Conservation (phyloP, 2,113 vertebrate genomes). For the Heterocephalus glaber region DNA sequence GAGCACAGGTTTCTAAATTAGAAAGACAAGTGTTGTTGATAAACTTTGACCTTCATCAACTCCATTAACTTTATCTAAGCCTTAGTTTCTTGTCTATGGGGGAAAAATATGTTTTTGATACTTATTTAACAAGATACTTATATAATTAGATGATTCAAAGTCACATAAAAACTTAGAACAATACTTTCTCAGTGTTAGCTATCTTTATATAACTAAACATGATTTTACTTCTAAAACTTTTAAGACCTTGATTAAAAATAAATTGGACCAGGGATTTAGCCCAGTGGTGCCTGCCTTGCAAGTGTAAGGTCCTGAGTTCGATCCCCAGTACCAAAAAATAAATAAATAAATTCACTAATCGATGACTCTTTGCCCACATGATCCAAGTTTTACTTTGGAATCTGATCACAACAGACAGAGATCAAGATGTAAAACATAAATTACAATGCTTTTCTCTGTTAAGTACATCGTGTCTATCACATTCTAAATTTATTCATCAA, state of each 20-base stretch:
- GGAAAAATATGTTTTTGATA: neutral
- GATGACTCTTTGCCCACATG: neutral
- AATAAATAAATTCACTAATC: conserved; percentile 1
- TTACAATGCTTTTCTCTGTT: neutral
- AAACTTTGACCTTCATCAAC: neutral
- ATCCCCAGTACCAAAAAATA: no score
- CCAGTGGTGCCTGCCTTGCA: no score
- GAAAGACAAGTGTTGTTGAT: neutral
- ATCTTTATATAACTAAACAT: conserved; percentile 18
- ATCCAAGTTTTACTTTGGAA: conserved; percentile 14
- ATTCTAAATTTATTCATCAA: conserved; percentile 6
- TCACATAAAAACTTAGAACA: neutral
- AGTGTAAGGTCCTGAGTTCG: no score
- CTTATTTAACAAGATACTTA: neutral
- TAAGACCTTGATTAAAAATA: conserved; percentile 30
- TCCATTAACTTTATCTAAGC: conserved; percentile 23
- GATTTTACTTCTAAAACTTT: conserved; percentile 29
- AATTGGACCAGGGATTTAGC: no score
- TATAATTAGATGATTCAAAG: conserved; percentile 13
- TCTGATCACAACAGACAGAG: neutral
- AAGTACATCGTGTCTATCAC: neutral
- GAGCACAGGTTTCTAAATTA: neutral
- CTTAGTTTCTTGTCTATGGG: neutral
- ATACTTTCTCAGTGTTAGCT: neutral
- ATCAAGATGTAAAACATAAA: neutral